These are phyloP conservation scores for Trachymyrmex septentrionalis DNA, from an alignment of 1,140 invertebrate genomes.

Conservation along the genomic window DNA sequence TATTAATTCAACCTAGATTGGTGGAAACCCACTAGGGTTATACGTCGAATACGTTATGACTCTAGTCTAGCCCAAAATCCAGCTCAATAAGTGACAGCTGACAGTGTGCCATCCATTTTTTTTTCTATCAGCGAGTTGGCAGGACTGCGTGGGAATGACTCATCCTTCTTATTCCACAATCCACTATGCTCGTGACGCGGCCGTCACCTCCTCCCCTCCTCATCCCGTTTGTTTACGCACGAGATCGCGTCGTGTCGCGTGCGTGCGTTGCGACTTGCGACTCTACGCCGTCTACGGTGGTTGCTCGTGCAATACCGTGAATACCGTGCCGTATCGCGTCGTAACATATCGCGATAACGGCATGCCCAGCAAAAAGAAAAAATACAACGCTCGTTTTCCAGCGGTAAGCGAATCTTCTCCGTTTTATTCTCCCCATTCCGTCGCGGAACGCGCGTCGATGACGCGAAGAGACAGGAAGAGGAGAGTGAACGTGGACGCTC, in stretches of 20 bases:
- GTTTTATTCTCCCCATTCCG: not conserved
- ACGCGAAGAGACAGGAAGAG: not conserved
- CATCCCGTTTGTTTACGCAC: conserved; percentile 56
- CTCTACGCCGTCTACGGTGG: not conserved
- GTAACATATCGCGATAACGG: not conserved
- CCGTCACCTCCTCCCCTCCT: not conserved
- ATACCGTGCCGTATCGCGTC: not conserved
- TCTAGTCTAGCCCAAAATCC: too few relatives aligned
- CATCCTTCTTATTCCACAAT: too few relatives aligned
- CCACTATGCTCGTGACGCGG: too few relatives aligned
- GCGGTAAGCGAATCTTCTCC: conserved; percentile 90
- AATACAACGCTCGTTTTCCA: conserved; percentile 98
- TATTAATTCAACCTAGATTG: too few relatives aligned
- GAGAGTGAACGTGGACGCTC: not conserved
- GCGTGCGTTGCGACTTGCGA: conserved; percentile 5
- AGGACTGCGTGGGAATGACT: too few relatives aligned
- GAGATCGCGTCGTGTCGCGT: conserved; percentile 10
- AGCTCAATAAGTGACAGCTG: too few relatives aligned
- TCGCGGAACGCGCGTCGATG: not conserved
- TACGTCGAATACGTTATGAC: too few relatives aligned
- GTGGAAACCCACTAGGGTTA: too few relatives aligned
- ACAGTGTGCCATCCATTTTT: too few relatives aligned
- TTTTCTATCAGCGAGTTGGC: too few relatives aligned
- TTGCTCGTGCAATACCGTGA: conserved; percentile 1
- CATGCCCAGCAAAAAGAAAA: conserved; percentile 99